Evolutionary conservation across 2,888 invertebrate genomes (phyloP).

Genomic region (Nycteola revayana): DNA sequence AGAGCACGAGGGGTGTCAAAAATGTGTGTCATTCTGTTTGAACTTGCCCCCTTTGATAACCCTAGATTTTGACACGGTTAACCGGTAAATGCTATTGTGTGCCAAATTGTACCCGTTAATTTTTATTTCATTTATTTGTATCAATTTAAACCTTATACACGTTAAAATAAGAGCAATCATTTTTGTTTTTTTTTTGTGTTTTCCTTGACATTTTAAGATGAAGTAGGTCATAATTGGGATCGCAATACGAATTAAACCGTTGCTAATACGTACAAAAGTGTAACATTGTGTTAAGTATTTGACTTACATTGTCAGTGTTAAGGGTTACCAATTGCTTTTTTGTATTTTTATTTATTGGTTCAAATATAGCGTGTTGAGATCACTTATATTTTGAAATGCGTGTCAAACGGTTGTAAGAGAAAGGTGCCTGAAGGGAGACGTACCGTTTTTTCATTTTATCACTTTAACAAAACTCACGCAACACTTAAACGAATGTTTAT

Average conservation of each 20-base stretch:
- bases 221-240: conserved; percentile 54
- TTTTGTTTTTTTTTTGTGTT: conserved; percentile 12
- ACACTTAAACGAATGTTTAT: conserved; percentile 5
- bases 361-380: conserved; percentile 27
- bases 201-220: conserved; percentile 39
- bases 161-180: conserved; percentile 7
- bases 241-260: conserved; percentile 48
- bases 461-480: conserved; percentile 26
- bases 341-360: conserved; percentile 13
- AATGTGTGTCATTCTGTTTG: conserved; percentile 64
- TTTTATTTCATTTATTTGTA: conserved; percentile 12
- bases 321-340: conserved; percentile 28
- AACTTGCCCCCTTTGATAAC: conserved; percentile 58
- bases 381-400: conserved; percentile 36
- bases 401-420: conserved; percentile 32
- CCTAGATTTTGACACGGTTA: conserved; percentile 57
- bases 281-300: conserved; percentile 43
- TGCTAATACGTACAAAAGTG: conserved; percentile 46
- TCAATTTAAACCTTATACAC: conserved; percentile 20
- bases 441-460: conserved; percentile 23
- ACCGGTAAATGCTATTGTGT: conserved; percentile 32
- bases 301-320: conserved; percentile 42
- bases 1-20: conserved; percentile 59
- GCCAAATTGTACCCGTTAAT: conserved; percentile 23
- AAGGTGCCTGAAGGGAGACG: conserved; percentile 19